Conservation (phyloP, 2,888 invertebrate genomes). For the Dolichopus griseipennis region DNA sequence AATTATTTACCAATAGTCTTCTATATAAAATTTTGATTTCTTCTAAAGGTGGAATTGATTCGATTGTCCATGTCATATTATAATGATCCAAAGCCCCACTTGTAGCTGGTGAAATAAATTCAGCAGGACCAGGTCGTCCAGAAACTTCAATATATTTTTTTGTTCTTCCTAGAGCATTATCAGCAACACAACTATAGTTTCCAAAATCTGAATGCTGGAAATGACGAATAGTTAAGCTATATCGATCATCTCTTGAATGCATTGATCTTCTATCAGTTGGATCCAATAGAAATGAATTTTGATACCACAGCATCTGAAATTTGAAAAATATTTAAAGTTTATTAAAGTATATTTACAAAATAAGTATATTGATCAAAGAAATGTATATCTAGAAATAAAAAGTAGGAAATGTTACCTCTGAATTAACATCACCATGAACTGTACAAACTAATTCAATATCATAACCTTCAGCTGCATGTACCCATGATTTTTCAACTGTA, state of each 20-base stretch:
- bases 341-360: constrained; percentile 7
- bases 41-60: constrained; percentile 55
- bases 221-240: constrained; percentile 51
- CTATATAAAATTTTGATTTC: constrained; percentile 57
- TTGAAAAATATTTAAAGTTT: constrained; percentile 7
- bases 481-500: constrained; percentile 52
- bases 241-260: constrained; percentile 51
- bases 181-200: constrained; percentile 51
- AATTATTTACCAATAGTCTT: constrained; percentile 48
- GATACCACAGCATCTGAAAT: constrained; percentile 54
- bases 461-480: constrained; percentile 54
- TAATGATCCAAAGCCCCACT: constrained; percentile 54
- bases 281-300: constrained; percentile 53
- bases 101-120: constrained; percentile 52
- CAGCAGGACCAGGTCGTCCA: constrained; percentile 56
- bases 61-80: constrained; percentile 57
- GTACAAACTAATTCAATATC: constrained; percentile 54
- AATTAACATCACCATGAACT: constrained; percentile 52
- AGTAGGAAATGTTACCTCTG: constrained; percentile 41
- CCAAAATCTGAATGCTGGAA: constrained; percentile 56
- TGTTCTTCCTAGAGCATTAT: constrained; percentile 47
- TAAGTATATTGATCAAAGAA: background rate
- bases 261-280: constrained; percentile 54
- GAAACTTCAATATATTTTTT: constrained; percentile 55
- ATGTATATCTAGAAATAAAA: too few relatives aligned